Evolutionary conservation across 2,888 invertebrate species (phyloP), one percentile per base, ranked within the genome.

Genomic region (Tachystola acroxantha): DNA sequence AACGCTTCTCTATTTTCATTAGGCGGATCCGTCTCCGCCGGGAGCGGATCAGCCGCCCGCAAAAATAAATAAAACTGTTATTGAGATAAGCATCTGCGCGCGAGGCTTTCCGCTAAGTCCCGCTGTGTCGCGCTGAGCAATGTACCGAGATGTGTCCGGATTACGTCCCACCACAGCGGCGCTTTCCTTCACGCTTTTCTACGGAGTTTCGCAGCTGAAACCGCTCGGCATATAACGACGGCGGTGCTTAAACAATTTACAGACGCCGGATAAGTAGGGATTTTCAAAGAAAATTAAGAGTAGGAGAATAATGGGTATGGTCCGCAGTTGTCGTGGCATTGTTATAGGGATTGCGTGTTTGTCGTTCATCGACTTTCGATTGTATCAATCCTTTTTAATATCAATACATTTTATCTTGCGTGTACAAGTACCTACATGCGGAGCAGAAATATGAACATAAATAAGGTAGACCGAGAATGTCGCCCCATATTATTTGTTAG

Each of bases 51-150:
- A 81, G 71, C 46, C 73, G 74, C 74, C 75, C 70, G 78, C 78
- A 84, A 84, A 85, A 85, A 86, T 85, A 86, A 85, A 85, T 85
- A 86, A 86, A 85, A 85, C 81, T 85, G 85, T 85, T 86, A 85
- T 85, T 85, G 85, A 79, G 86, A 84, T 84, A 85, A 85, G 78
- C 84, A 84, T 85, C 84, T 85, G 84, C 78, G 68, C 71, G 69
- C 66, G 69, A 71, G 82, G 82, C 80, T 82, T 82, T 82, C 58
- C 76, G 70, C 81, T 84, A 84, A 85, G 82, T 80, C 84, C 81
- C 78, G 72, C 71, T 73, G 81, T 79, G 82, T 80, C 81, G 80
- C 81, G 71, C 66, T 79, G 81, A 82, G 80, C 78, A 78, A 79
- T 81, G 82, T 82, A 74, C 78, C 72, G 70, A 82, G 85, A 85